Evolutionary conservation across 2,888 invertebrate genomes (phyloP), one percentile per base, ranked within the genome.

Genomic region (Amaurobius ferox): DNA sequence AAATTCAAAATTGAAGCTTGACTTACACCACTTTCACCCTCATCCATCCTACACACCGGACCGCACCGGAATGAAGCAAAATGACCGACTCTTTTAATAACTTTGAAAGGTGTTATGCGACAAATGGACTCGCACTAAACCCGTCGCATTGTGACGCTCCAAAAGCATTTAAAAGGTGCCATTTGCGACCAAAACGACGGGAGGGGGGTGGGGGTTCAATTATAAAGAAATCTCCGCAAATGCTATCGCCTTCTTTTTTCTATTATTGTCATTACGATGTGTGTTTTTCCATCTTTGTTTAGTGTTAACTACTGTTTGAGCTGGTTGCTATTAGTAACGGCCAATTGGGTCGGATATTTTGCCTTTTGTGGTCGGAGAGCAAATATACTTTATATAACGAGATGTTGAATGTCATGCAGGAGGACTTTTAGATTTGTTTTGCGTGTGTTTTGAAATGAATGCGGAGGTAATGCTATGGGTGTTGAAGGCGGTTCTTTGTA

Each of bases 301-400:
- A 35, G 29, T 11, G 72, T 67, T 85, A 85, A 85, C 83, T 77
- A 85, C 77, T 85, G 77, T 85, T 85, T 85, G 77, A 72, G 72
- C 13, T 67, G 71, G 83, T 85, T 85, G 83, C 83, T 28, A 67
- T 71, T 76, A 83, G 81, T 70, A 62, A 83, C 81, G 76, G 77
- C 64, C 81, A 76, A 85, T 76, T 85, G 71, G 32, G 77, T 40
- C 26, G 32, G 19, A 32, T 73, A 26, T 28, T 40, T 66, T 39
- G 13, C 32, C 35, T 32, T 64, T 66, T 23, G 32, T 19, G 35
- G 30, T 62, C 48, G 6, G 72, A 85, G 77, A 85, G 77, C 66
- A 85, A 85, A 85, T 77, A 85, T 80, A 74, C 83, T 85, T 85
- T 66, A 29, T 28, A 23, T 77, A 77, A 85, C 72, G 77, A 77